Evolutionary conservation across 2,797 vertebrate genomes (phyloP), one percentile per base, ranked within the genome.

Genomic region (Nannoperca obscura): DNA sequence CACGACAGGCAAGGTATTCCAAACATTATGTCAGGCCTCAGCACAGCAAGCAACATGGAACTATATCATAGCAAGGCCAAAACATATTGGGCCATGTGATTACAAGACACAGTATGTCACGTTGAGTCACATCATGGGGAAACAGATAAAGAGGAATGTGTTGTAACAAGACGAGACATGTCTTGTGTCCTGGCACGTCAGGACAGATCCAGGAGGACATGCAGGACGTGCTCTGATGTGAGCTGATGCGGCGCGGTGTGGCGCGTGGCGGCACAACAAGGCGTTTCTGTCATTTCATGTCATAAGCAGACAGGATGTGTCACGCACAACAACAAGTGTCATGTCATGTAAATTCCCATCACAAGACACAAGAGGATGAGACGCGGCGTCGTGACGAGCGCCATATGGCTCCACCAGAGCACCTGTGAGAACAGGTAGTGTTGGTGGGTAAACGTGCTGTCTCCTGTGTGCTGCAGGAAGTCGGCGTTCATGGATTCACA

Each of bases 401-500:
- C 65, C 54, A 38, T 60, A 20, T 49, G 68, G 49, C 7, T 10
- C 20, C 57, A 10, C 40, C 40, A 12, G 55, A 1, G 19, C 58
- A 47, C 36, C 59, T 53, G 46, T 50, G 32, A 10, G n/a, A 49
- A 14, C 75, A 72, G 67, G 69, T 71, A 62, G 24, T 63, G 27
- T 36, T 19, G 1, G 22, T 42, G 54, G 30, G 52, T 38, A 50
- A 24, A 36, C 2, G 5, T 5, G n/a, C 17, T 32, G 14, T 40
- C 4, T 58, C 44, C 36, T 30, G 27, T 1, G n/a, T 27, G 13
- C 53, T 12, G 17, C 53, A 42, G 47, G 40, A 44, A 65, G 22
- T 61, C 19, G 27, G 8, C 3, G 4, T 63, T 47, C 20, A 69
- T 13, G 0, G 0, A 70, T 67, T 54, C 30, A 34, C 38, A 77